Evolutionary conservation across 2,888 invertebrate genomes (phyloP).

Genomic region (Macroteleia sp.): DNA sequence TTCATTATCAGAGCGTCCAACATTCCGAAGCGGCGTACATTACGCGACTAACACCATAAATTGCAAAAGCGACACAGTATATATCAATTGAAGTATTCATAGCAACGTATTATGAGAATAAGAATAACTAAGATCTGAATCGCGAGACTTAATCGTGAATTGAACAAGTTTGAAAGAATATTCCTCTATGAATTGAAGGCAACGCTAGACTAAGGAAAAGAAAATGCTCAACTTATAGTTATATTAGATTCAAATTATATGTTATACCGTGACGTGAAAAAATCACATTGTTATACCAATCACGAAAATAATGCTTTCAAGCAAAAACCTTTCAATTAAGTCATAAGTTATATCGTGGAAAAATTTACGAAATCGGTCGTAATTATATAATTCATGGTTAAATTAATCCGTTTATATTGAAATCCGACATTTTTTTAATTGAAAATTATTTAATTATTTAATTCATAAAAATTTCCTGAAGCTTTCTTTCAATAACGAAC

Average conservation of each 20-base stretch:
- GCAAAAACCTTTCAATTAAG: no score
- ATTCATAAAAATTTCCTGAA: no score
- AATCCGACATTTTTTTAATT: no score
- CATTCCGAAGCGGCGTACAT: constrained; percentile 56
- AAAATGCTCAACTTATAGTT: no score
- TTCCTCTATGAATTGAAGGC: constrained; percentile 36
- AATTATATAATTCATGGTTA: no score
- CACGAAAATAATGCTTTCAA: no score
- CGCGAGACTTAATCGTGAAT: constrained; percentile 35
- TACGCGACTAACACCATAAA: constrained; percentile 70
- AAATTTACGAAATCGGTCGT: no score
- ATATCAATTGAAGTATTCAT: constrained; percentile 71
- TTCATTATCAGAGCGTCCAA: constrained; percentile 57
- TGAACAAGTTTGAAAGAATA: constrained; percentile 33
- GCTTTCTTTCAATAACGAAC: no score
- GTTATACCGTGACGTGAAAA: not conserved
- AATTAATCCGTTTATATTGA: no score
- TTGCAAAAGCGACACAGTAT: constrained; percentile 65
- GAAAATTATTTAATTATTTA: no score
- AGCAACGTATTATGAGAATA: constrained; percentile 67
- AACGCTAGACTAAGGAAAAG: constrained; percentile 16
- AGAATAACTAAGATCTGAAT: constrained; percentile 50
- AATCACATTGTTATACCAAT: constrained; percentile 4
- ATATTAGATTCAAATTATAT: not conserved
- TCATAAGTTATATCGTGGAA: no score